Evolutionary conservation across 1,140 invertebrate genomes (phyloP).

Genomic region (Brachionus calyciflorus): DNA sequence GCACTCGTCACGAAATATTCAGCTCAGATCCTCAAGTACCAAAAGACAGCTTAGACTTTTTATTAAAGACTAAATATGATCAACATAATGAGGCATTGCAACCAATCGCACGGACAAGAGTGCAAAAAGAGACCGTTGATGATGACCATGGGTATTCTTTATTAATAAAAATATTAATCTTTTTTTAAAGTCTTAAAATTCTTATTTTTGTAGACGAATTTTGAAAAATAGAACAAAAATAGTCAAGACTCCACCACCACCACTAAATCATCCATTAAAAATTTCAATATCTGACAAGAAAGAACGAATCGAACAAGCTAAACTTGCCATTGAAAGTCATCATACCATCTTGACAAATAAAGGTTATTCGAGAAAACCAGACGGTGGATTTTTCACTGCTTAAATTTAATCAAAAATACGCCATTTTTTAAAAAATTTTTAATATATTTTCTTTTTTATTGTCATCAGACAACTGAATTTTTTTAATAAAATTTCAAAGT

Average conservation of each 20-base stretch:
- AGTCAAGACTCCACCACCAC: slow-evolving; percentile 49
- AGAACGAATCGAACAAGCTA: slow-evolving; percentile 56
- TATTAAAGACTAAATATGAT: slow-evolving; percentile 58
- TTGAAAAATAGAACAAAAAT: slow-evolving; percentile 56
- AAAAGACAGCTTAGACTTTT: slow-evolving; percentile 58
- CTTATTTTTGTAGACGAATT: slow-evolving; percentile 51
- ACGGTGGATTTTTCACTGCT: slow-evolving; percentile 59
- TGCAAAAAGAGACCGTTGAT: slow-evolving; percentile 58
- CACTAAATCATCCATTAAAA: slow-evolving; percentile 55
- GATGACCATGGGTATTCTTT: slow-evolving; percentile 53
- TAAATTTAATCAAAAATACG: no score
- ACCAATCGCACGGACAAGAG: slow-evolving; percentile 54
- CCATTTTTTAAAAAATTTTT: no score
- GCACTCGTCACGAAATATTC: slow-evolving; percentile 54
- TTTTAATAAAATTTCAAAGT: no score
- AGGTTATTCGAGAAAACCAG: slow-evolving; percentile 59
- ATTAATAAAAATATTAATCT: background rate
- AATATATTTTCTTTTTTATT: no score
- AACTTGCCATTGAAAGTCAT: slow-evolving; percentile 60
- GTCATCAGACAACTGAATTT: no score
- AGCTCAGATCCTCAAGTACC: slow-evolving; percentile 57
- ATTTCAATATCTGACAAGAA: slow-evolving; percentile 52
- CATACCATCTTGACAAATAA: slow-evolving; percentile 60
- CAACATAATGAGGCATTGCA: slow-evolving; percentile 58
- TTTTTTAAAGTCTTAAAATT: no score